Evolutionary conservation across 2,888 invertebrate species (phyloP), one percentile per base, ranked within the genome.

Genomic region (Caradrina clavipalpis): DNA sequence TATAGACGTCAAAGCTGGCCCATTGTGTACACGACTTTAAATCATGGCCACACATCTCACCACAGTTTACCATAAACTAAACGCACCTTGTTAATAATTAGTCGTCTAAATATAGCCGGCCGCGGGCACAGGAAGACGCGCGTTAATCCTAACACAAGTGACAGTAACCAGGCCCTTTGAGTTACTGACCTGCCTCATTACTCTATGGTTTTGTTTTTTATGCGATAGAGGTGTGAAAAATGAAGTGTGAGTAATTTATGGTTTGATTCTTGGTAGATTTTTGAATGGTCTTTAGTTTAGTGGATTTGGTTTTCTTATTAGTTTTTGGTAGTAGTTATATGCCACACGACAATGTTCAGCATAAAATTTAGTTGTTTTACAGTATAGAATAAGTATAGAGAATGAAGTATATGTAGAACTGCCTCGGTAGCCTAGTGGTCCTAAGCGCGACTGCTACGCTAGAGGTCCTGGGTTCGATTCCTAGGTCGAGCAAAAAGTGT

Each of bases 1-100:
- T 45, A 4, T 1, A 6, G 26, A 35, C 11, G 11, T 59, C 1
- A 47, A 35, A 19, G 49, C 19, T 50, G 1, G 3, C 7, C 49
- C 53, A 66, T 54, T 61, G 21, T 60, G 45, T 71, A 71, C n/a
- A 50, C 51, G 26, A 45, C 56, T 26, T 56, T 56, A 53, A 42
- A 19, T 39, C 42, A 67, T 42, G 77, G 69, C 78, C 78, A 80
- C 71, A 78, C 71, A 76, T 56, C 42, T 56, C 42, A 64, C 69
- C 74, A 69, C 62, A 74, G 76, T 70, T 68, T 58, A 73, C 64
- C 69, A 73, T 77, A 73, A 80, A 80, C 71, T 76, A 78, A 78
- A 78, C 76, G 55, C 76, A 76, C 80, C 80, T 78, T 75, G 75
- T 78, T 78, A 80, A 78, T 81, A 81, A 78, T 77, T 71, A 81